These are phyloP conservation scores for Mechanitis messenoides DNA, from an alignment of 2,888 invertebrate species.

Conservation along the genomic window DNA sequence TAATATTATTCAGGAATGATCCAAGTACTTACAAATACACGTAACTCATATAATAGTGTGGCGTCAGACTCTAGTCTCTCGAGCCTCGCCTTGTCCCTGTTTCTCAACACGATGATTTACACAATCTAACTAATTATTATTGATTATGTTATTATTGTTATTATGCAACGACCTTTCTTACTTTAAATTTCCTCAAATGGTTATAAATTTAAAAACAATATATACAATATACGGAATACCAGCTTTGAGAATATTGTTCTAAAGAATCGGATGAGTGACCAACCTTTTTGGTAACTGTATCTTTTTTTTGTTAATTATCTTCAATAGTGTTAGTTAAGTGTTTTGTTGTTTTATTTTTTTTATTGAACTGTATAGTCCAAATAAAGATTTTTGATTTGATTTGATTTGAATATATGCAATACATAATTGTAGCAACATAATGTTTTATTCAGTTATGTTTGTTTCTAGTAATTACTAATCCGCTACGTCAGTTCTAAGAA, in stretches of 20 bases:
- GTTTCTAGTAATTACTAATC: slow-evolving; percentile 17
- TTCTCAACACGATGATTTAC: slow-evolving; percentile 38
- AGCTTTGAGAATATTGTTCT: too few relatives aligned
- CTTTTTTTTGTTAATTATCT: too few relatives aligned
- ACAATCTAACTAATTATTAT: slow-evolving; percentile 45
- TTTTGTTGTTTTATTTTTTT: too few relatives aligned
- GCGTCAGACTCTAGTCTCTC: slow-evolving; percentile 29
- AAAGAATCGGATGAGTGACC: too few relatives aligned
- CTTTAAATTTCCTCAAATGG: neutral
- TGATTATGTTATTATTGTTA: slow-evolving; percentile 29
- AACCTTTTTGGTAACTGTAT: too few relatives aligned
- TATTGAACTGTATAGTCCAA: too few relatives aligned
- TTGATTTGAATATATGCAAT: too few relatives aligned
- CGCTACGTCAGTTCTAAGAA: slow-evolving; percentile 25
- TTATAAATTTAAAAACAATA: neutral
- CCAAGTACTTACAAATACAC: too few relatives aligned
- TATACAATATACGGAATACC: neutral
- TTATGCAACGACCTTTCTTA: slow-evolving; percentile 11
- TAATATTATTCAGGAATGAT: too few relatives aligned
- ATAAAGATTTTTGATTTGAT: too few relatives aligned
- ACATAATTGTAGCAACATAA: neutral
- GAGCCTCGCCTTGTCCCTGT: slow-evolving; percentile 55
- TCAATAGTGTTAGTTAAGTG: too few relatives aligned
- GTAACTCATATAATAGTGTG: slow-evolving; percentile 8
- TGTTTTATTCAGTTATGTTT: neutral